phyloP scores from a whole-genome alignment of 2,113 vertebrate genomes.

The Proteles cristata region DNA sequence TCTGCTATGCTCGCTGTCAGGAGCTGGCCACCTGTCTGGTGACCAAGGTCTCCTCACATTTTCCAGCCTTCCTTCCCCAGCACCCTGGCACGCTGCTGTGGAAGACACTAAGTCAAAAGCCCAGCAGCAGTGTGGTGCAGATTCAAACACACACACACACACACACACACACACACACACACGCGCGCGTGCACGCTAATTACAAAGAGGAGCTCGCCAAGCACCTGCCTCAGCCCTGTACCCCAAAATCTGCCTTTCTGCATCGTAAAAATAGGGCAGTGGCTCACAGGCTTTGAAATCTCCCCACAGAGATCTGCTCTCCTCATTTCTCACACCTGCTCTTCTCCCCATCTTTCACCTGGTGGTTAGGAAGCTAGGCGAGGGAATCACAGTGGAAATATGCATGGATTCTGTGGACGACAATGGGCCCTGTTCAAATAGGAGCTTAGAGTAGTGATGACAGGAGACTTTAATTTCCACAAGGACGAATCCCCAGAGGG shows the following conservation, averaged over 20 bases:
- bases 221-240: not conserved
- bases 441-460: not conserved
- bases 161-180: too few species aligned
- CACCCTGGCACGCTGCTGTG: too few species aligned
- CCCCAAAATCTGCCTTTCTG: too few species aligned
- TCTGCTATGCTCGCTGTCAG: not conserved
- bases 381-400: not conserved
- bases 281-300: not conserved
- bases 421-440: not conserved
- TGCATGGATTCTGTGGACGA: not conserved
- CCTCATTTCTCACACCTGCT: not conserved
- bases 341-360: not conserved
- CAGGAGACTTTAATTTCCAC: not conserved
- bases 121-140: not conserved
- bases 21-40: not conserved
- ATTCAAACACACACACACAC: not conserved
- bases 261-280: not conserved
- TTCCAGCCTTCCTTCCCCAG: not conserved
- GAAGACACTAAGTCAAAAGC: not conserved
- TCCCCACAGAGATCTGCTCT: not conserved
- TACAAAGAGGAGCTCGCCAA: not conserved
- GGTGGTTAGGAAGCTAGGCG: not conserved
- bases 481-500: not conserved
- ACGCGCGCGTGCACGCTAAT: too few species aligned
- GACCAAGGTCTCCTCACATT: not conserved